A percentile compares a stretch with the other conserved stretches of the same genome.
phyloP scores from a whole-genome alignment of 2,888 invertebrate genomes.

The Standfussiana lucernea region DNA sequence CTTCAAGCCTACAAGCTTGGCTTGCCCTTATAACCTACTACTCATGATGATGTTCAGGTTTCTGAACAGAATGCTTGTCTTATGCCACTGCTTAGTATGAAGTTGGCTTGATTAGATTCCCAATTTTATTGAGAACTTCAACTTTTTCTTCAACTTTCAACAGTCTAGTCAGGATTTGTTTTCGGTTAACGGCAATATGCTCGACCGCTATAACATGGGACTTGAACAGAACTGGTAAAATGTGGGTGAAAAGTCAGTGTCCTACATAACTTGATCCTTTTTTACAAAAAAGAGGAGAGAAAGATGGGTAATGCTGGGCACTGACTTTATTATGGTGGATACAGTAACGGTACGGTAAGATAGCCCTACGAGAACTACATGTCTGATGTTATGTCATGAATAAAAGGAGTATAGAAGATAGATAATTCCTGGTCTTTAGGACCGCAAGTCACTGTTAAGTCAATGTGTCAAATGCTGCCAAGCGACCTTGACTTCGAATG shows the following conservation, averaged over 20 bases:
- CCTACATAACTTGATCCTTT: neutral
- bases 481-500: conserved; percentile 30
- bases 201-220: too few relatives aligned
- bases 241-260: neutral
- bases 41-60: too few relatives aligned
- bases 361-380: neutral
- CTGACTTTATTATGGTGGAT: neutral
- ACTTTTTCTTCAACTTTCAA: too few relatives aligned
- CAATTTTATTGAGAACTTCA: too few relatives aligned
- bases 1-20: too few relatives aligned
- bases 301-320: neutral
- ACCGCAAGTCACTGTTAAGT: neutral
- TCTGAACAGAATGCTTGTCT: too few relatives aligned
- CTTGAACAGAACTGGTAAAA: neutral
- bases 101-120: too few relatives aligned
- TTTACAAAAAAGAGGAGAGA: neutral
- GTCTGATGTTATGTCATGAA: neutral
- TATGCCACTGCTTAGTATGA: neutral
- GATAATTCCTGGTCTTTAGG: neutral
- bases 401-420: neutral
- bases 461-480: conserved; percentile 8
- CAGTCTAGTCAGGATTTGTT: too few relatives aligned
- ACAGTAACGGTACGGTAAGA: too few relatives aligned
- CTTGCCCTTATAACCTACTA: too few relatives aligned
- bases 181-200: too few relatives aligned